Evolutionary conservation across 2,797 vertebrate species (phyloP).

Genomic region (Halcyon smyrnensis): DNA sequence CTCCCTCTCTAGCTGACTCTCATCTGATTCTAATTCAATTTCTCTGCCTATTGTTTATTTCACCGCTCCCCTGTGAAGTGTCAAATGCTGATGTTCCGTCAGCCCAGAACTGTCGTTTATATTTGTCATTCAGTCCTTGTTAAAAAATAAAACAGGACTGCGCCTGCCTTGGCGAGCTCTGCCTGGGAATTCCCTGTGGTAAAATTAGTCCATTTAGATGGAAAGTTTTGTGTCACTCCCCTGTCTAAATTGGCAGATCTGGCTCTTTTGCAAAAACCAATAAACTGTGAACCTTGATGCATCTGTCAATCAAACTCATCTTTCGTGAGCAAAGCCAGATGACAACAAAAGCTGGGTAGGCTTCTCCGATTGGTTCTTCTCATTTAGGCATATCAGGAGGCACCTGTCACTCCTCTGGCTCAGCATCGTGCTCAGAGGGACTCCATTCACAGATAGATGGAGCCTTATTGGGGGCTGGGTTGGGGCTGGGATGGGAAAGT

Average conservation of each 20-base stretch:
- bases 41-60: constrained; percentile 89
- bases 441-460: constrained; percentile 51
- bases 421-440: constrained; percentile 79
- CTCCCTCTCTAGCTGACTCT: constrained; percentile 65
- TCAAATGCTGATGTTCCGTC: constrained; percentile 90
- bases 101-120: constrained; percentile 88
- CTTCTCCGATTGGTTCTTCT: constrained; percentile 90
- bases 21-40: constrained; percentile 87
- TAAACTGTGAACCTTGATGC: constrained; percentile 95
- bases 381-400: constrained; percentile 91
- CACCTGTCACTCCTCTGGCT: constrained; percentile 89
- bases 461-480: constrained; percentile 52
- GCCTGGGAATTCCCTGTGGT: constrained; percentile 92
- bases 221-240: constrained; percentile 95
- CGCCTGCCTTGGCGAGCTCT: constrained; percentile 82
- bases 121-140: constrained; percentile 95
- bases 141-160: constrained; percentile 86
- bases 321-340: constrained; percentile 88
- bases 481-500: background rate
- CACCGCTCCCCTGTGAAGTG: constrained; percentile 88
- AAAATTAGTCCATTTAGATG: constrained; percentile 95
- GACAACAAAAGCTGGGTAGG: constrained; percentile 85
- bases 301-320: constrained; percentile 92
- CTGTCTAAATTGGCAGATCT: constrained; percentile 96
- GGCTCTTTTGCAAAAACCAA: constrained; percentile 91